Evolutionary conservation across 1,140 invertebrate species (phyloP).

Genomic region (Ylistrum balloti): DNA sequence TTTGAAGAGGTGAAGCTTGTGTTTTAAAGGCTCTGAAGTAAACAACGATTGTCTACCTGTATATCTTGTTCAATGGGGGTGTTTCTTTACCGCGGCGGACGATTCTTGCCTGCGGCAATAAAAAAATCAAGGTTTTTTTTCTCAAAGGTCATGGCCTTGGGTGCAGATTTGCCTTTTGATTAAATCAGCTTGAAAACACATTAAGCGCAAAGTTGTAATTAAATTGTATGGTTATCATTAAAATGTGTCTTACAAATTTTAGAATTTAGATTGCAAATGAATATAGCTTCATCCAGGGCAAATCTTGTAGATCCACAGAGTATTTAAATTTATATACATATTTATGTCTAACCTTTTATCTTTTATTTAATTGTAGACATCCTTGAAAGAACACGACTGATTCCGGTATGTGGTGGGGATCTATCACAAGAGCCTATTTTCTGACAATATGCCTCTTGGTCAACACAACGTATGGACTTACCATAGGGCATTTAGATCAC

Average conservation of each 20-base stretch:
- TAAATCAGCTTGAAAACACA: slow-evolving; percentile 10
- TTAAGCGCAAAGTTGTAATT: not conserved
- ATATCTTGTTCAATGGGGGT: not conserved
- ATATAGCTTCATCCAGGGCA: not conserved
- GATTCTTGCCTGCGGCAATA: no score
- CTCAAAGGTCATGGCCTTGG: not conserved
- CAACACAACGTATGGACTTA: not conserved
- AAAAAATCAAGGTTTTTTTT: not conserved
- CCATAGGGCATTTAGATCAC: not conserved
- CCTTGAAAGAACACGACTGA: not conserved
- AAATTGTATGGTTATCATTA: not conserved
- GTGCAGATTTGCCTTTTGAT: not conserved
- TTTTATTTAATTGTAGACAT: not conserved
- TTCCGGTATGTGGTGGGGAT: not conserved
- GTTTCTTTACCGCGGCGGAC: no score
- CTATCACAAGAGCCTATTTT: not conserved
- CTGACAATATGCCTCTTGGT: not conserved
- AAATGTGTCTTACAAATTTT: not conserved
- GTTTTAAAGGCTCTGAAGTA: not conserved
- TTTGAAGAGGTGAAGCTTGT: not conserved
- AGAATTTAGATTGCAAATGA: not conserved
- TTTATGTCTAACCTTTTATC: not conserved
- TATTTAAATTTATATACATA: not conserved
- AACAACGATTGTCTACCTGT: not conserved
- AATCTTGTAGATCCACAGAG: not conserved